Base-by-base conservation (phyloP, 2,888 invertebrate genomes). In the Incurvaria masculella region DNA sequence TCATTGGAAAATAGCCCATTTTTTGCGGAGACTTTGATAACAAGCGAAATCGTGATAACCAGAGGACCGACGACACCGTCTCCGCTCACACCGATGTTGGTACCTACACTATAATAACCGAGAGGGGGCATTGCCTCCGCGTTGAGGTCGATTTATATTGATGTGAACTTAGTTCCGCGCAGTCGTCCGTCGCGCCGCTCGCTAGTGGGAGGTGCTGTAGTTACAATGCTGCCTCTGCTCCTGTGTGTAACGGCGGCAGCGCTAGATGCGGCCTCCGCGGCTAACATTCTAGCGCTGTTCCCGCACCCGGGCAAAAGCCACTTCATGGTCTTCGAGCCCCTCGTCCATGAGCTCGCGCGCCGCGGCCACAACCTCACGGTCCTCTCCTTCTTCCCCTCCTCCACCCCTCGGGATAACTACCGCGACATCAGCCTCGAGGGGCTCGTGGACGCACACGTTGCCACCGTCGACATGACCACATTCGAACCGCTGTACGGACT, bases 361-460 rank as follows among this genome's bases (percentile, higher is more conserved):
- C 71, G 79, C 42, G 85, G 85, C 2, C 84, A 86, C 57, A 72
- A 84, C 42, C 59, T 86, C 2, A 84, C 84, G 14, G 80, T 85
- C 2, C 68, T 82, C 2, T 81, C 83, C 1, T 79, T 81, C 62
- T 86, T 82, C 60, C 84, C 85, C 0, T 55, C 67, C 43, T 69
- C 70, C 53, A 60, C 72, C 51, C 72, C 75, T 3, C 63, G 81
- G 1, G 62, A 70, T 1, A 76, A 76, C 54, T 74, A 73, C 54
- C 73, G 71, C 2, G 68, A 69, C 45, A 57, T 78, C 47, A 78
- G 72, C 51, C 61, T 78, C n/a, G 66, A 70, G 58, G 73, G 74
- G 0, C 61, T 78, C 43, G 66, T 72, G 0, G 56, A 56, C 16
- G 51, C 65, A 2, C 69, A 73, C 5, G n/a, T 76, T 8, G 76